Evolutionary conservation across 30 jellyfish, hydroid and myxozoan species (phyloP), one percentile per base, ranked within the genome.

Genomic region (Rhopilema esculentum): DNA sequence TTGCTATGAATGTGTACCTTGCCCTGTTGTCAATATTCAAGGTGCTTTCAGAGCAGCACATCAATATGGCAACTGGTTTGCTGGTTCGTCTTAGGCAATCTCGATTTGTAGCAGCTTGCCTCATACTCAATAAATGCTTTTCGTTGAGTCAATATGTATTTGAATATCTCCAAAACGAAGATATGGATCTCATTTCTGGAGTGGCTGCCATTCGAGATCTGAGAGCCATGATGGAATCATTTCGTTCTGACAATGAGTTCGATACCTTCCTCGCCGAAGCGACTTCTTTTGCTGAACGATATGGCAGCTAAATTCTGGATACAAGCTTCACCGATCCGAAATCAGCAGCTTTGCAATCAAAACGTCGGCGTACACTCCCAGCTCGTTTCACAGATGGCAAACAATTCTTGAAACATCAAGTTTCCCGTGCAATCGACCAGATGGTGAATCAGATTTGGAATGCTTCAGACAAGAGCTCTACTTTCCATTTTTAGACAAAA

Each of bases 391-490:
- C 85, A 27, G 75, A 74, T 74, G 85, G 25, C 75, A 74, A 74
- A 74, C 85, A 40, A 74, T 74, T 27, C 75, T 74, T 74, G 85
- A 74, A 23, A 40, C 85, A 16, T 23, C 75, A 40, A 27, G 74
- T 74, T 80, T 74, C 9, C 85, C 75, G 22, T 74, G 85, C 72
- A 74, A 74, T 74, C 69, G 33, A 50, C 85, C 85, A 20, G 69
- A 31, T 31, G 72, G 72, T 74, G 85, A 74, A 50, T 74, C 74
- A 74, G 85, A 74, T n/a, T 48, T 74, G 85, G 85, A 74, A 74
- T 74, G 85, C 31, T 74, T 40, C 75, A 74, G 85, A 74, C 85
- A 79, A 74, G 85, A 74, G 85, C 85, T 74, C 61, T 74, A 74
- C 73, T 30, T 74, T 74, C 85, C 75, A 28, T 74, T 74, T 31